Evolutionary conservation across 2,888 invertebrate species (phyloP).

Genomic region (Dyspetes luteomarginatus): DNA sequence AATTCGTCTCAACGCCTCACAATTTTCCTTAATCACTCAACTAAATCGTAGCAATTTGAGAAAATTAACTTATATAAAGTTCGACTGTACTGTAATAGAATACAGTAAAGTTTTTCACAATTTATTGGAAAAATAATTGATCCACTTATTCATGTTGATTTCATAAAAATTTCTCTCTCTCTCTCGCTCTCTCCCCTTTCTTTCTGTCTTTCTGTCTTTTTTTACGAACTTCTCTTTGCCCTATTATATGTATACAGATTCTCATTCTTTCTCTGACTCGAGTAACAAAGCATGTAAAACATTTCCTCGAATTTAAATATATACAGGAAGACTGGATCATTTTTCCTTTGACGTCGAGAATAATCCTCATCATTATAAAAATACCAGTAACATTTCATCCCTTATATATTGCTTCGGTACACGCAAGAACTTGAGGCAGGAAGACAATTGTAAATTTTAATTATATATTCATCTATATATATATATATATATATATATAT

Average conservation of each 20-base stretch:
- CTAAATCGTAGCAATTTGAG: too few species aligned
- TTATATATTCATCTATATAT: too few species aligned
- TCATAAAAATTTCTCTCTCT: neutral
- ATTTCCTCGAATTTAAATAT: slow-evolving; percentile 2
- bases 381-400: slow-evolving; percentile 23
- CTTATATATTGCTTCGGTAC: slow-evolving; percentile 5
- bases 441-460: too few species aligned
- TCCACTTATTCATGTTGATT: slow-evolving; percentile 6
- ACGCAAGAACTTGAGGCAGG: slow-evolving; percentile 11
- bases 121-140: slow-evolving; percentile 9
- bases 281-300: neutral
- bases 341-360: slow-evolving; percentile 16
- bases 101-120: neutral
- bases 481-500: too few species aligned
- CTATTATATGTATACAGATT: neutral
- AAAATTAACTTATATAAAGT: too few species aligned
- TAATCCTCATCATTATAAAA: slow-evolving; percentile 24
- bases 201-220: neutral
- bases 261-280: neutral
- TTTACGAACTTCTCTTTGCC: neutral
- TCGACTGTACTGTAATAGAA: neutral
- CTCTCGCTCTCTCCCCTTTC: neutral
- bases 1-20: too few species aligned
- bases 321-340: neutral
- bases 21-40: too few species aligned